Evolutionary conservation across 2,113 vertebrate genomes (phyloP), one percentile per base, ranked within the genome.

Genomic region (Peromyscus polionotus): DNA sequence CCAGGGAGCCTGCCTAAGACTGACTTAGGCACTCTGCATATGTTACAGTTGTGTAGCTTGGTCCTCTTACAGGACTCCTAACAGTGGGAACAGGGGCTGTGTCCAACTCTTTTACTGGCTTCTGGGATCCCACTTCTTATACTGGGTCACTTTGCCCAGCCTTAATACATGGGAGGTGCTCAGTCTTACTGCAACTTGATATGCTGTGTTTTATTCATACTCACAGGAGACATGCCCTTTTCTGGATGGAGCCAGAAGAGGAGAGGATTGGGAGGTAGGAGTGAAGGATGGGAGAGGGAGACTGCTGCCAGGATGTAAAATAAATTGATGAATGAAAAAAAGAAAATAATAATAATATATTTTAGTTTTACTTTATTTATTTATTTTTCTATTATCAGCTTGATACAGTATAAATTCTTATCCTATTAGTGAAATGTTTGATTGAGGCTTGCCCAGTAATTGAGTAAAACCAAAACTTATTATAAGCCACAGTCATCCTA

Each of bases 351-450:
- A 68, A 68, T n/a, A 90, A 59, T 61, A 36, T 19, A 76, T 72
- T 89, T 95, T 57, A 91, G 1, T 90, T 97, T 97, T 91, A 51
- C 0, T 42, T 42, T 42, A 42, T 42, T 42, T 42, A 42, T 42
- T 42, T 42, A 42, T 3, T 42, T 42, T 42, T 42, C 42, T 42
- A 42, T 42, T 42, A 42, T 42, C 42, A 42, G 42, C 42, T 42
- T 42, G 42, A 42, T 42, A 42, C 42, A 42, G 42, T 42, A 42
- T 42, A 42, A 42, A 42, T 42, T 42, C 42, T 42, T 42, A 42
- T 42, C 42, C 42, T 42, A 42, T 42, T 42, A 42, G 42, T 42
- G 42, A 42, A 42, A 42, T 42, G 42, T 42, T 42, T 42, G 42
- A 42, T 42, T 42, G 42, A 42, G 42, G 42, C 42, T 42, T 42